phyloP scores from a whole-genome alignment of 2,888 invertebrate genomes.

The Scaptomyza parva region DNA sequence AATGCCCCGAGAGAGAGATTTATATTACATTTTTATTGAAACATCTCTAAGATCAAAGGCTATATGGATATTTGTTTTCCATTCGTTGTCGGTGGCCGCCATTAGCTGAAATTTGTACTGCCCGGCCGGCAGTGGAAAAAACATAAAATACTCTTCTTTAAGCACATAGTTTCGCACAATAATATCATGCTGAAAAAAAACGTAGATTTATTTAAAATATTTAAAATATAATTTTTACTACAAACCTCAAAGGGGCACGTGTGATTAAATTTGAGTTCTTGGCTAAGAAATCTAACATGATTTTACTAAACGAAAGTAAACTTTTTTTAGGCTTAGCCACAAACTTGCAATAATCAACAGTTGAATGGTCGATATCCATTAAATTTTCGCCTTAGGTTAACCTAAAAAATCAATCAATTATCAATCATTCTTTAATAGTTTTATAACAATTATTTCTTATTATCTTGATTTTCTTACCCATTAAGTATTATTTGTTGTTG shows the following conservation, averaged over 20 bases:
- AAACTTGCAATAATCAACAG: slow-evolving; percentile 24
- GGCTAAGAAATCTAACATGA: rapidly evolving
- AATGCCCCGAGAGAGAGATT: no score
- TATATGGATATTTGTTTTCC: slow-evolving; percentile 3
- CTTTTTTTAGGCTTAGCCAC: rapidly evolving
- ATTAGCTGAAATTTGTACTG: slow-evolving; percentile 33
- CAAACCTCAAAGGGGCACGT: slow-evolving; percentile 29
- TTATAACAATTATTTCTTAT: no score
- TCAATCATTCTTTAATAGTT: no score
- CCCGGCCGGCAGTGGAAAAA: slow-evolving; percentile 29
- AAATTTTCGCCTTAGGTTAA: slow-evolving; percentile 17
- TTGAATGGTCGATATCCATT: slow-evolving; percentile 35
- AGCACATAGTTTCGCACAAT: slow-evolving; percentile 25
- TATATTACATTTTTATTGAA: no score
- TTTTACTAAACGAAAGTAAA: background rate
- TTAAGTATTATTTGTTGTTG: no score
- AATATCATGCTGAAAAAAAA: slow-evolving; percentile 20
- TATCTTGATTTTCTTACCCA: no score
- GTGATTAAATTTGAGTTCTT: slow-evolving; percentile 28
- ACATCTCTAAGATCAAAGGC: no score
- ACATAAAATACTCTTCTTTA: slow-evolving; percentile 17
- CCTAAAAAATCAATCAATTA: no score
- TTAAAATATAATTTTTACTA: background rate
- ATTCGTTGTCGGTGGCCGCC: slow-evolving; percentile 15
- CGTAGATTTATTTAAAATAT: no score